Evolutionary conservation across 2,888 invertebrate species (phyloP).

Genomic region (Elegia similella): DNA sequence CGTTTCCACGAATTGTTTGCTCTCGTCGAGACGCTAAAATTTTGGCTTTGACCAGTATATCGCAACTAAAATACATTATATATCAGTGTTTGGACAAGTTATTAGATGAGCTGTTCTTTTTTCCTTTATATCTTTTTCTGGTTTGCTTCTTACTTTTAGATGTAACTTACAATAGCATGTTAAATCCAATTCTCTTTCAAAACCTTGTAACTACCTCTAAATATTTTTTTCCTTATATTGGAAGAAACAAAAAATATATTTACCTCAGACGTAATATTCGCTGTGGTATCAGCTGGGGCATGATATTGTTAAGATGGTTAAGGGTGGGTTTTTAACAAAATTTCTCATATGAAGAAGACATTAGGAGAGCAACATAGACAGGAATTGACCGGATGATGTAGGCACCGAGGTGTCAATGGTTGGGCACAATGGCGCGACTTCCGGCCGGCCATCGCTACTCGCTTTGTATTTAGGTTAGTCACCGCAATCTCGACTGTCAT

Average conservation of each 20-base stretch:
- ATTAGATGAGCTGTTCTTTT: not conserved
- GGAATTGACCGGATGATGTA: constrained; percentile 72
- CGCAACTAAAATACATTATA: constrained; percentile 26
- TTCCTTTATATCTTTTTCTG: too few species aligned
- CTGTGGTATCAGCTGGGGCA: not conserved
- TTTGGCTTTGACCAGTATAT: constrained; percentile 32
- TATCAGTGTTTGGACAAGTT: constrained; percentile 18
- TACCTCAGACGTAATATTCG: too few species aligned
- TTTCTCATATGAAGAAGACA: not conserved
- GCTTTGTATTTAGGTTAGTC: constrained; percentile 81
- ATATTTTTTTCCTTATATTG: too few species aligned
- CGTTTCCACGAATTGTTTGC: constrained; percentile 61
- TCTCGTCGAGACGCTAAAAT: constrained; percentile 63
- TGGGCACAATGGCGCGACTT: constrained; percentile 75
- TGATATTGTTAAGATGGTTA: not conserved
- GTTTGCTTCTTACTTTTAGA: too few species aligned
- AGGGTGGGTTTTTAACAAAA: not conserved
- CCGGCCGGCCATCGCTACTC: constrained; percentile 62
- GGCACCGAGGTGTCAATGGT: constrained; percentile 77
- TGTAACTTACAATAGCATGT: too few species aligned
- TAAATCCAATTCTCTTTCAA: too few species aligned
- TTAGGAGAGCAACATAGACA: constrained; percentile 34
- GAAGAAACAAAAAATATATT: too few species aligned
- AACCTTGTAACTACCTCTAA: too few species aligned
- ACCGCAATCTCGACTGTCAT: constrained; percentile 74